phyloP scores from a whole-genome alignment of 2,113 vertebrate genomes.

The Montifringilla adamsi region DNA sequence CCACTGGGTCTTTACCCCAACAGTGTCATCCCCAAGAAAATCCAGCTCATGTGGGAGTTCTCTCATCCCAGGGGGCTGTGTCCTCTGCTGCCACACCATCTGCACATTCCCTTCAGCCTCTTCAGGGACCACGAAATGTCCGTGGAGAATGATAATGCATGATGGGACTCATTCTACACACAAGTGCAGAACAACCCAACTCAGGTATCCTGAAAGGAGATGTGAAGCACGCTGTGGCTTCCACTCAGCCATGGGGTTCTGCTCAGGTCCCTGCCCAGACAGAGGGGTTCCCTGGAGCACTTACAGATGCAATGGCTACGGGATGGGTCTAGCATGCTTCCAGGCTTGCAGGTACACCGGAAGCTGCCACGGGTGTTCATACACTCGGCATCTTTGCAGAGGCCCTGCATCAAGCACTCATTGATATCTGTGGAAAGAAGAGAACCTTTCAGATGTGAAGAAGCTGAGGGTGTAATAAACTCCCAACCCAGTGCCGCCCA shows the following conservation, averaged over 20 bases:
- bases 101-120: background rate
- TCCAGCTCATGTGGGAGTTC: background rate
- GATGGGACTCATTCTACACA: background rate
- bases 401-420: constrained; percentile 84
- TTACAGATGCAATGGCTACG: constrained; percentile 95
- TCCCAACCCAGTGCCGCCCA: background rate
- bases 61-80: background rate
- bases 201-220: background rate
- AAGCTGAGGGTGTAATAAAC: background rate
- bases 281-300: constrained; percentile 43
- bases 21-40: background rate
- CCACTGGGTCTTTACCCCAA: background rate
- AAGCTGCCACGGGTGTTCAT: constrained; percentile 94
- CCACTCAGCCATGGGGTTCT: background rate
- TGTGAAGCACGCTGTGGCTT: background rate
- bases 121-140: background rate
- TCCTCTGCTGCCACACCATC: background rate
- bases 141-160: background rate
- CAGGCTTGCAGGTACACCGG: constrained; percentile 86
- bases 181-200: background rate
- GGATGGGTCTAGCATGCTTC: constrained; percentile 89
- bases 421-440: constrained; percentile 84
- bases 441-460: background rate
- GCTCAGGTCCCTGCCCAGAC: background rate
- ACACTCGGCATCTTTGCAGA: constrained; percentile 90